These are phyloP conservation scores for Glaucomys volans DNA, from an alignment of 2,113 vertebrate genomes.

Conservation along the genomic window DNA sequence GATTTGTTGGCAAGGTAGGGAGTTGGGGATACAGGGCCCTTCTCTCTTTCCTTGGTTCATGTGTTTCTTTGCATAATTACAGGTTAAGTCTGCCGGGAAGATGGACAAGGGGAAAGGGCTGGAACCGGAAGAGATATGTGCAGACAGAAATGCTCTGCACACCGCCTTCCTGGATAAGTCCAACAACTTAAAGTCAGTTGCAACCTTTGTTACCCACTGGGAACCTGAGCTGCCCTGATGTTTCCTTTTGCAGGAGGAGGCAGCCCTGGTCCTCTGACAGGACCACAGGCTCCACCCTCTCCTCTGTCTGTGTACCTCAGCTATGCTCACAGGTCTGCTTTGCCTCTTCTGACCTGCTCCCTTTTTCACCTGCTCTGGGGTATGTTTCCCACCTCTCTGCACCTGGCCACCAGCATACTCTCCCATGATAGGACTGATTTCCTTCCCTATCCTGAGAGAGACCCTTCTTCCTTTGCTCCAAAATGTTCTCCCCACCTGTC, in stretches of 20 bases:
- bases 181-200: conserved; percentile 85
- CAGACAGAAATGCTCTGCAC: conserved; percentile 89
- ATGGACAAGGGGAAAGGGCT: conserved; percentile 90
- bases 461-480: neutral
- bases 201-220: conserved; percentile 84
- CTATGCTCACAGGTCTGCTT: neutral
- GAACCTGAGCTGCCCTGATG: conserved; percentile 84
- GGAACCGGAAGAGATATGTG: conserved; percentile 90
- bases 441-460: neutral
- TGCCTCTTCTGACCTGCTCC: neutral
- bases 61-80: neutral
- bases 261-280: neutral
- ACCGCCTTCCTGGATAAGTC: conserved; percentile 88
- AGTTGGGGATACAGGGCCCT: neutral
- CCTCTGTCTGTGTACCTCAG: neutral
- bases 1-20: neutral
- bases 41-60: neutral
- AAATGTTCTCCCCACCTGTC: neutral
- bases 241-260: neutral
- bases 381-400: neutral
- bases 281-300: no score
- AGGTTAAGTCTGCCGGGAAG: conserved; percentile 87
- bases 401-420: neutral
- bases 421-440: neutral
- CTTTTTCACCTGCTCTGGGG: neutral